Evolutionary conservation across 2,888 invertebrate species (phyloP).

Genomic region (Sabellastarte sp.): DNA sequence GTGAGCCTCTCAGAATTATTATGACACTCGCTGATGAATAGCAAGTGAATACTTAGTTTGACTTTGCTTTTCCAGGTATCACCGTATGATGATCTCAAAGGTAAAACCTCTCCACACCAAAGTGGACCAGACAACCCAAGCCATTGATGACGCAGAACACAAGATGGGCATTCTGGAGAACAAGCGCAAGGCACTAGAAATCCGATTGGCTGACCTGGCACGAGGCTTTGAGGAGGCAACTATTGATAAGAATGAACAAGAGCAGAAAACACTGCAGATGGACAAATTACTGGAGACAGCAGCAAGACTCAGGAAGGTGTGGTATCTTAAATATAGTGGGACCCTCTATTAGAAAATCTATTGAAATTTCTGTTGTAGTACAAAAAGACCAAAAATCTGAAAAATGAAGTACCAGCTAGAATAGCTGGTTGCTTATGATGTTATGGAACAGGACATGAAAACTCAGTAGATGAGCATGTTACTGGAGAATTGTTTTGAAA

Average conservation of each 20-base stretch:
- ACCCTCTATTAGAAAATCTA: too few species aligned
- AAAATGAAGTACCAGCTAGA: too few species aligned
- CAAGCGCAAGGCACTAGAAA: conserved; percentile 44
- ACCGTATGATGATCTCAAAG: conserved; percentile 57
- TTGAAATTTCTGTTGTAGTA: too few species aligned
- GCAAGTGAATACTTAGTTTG: too few species aligned
- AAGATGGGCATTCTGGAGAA: conserved; percentile 55
- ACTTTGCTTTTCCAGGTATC: conserved; percentile 52
- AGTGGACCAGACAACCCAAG: conserved; percentile 54
- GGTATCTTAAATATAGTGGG: too few species aligned
- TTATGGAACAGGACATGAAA: too few species aligned
- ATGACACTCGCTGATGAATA: too few species aligned
- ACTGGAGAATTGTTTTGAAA: too few species aligned
- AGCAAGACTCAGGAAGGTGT: conserved; percentile 51
- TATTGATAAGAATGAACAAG: conserved; percentile 58
- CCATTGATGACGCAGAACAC: conserved; percentile 57
- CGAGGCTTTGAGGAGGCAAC: conserved; percentile 59
- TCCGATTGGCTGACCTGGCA: conserved; percentile 53
- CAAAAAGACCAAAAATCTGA: too few species aligned
- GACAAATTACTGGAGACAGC: conserved; percentile 55
- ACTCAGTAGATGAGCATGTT: too few species aligned
- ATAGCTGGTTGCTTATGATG: too few species aligned
- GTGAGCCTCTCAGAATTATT: too few species aligned
- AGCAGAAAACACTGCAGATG: conserved; percentile 56
- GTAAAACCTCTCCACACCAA: conserved; percentile 58